Evolutionary conservation across 2,113 vertebrate species (phyloP).

Genomic region (Mormoops blainvillei): DNA sequence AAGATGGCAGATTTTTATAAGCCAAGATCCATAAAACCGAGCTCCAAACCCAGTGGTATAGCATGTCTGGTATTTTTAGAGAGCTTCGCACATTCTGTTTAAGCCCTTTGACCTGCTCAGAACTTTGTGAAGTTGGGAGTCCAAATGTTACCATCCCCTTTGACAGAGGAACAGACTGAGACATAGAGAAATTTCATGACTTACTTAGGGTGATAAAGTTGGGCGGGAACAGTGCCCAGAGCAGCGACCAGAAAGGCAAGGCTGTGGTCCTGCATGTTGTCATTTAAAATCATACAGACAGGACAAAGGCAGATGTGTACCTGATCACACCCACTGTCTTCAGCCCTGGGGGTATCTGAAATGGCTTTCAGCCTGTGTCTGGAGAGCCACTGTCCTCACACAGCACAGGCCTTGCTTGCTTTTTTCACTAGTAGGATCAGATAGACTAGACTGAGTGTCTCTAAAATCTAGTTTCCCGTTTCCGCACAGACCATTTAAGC

Average conservation of each 20-base stretch:
- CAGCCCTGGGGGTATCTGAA: background rate
- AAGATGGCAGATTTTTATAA: background rate
- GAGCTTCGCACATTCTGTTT: background rate
- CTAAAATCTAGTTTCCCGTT: background rate
- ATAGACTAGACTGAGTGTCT: background rate
- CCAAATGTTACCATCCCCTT: background rate
- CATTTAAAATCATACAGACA: background rate
- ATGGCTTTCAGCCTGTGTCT: background rate
- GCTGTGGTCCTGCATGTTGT: background rate
- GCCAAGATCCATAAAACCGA: background rate
- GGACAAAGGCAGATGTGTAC: background rate
- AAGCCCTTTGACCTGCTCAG: background rate
- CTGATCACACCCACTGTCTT: background rate
- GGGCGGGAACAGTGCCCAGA: background rate
- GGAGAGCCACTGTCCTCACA: background rate
- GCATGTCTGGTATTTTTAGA: background rate
- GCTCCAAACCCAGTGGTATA: background rate
- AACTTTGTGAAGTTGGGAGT: background rate
- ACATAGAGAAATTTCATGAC: background rate
- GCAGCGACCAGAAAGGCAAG: background rate
- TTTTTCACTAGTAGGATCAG: background rate
- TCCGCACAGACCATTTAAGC: background rate
- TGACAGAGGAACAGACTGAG: background rate
- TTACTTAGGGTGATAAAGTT: background rate
- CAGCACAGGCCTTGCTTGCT: background rate